Conservation (phyloP, 2,888 invertebrate species). For the Coleophora flavipennella region DNA sequence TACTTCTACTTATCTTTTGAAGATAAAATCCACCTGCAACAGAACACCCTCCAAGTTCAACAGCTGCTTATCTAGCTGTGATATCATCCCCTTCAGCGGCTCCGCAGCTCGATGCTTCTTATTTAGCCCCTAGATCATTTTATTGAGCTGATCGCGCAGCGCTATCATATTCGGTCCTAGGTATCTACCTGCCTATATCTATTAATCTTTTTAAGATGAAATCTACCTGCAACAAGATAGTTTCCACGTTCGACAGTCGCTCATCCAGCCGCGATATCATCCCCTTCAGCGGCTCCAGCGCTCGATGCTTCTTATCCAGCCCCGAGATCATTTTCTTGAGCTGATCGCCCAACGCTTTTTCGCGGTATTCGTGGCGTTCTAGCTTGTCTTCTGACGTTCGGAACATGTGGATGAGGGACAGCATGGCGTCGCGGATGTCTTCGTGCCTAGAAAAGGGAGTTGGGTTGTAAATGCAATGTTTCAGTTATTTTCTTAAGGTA, state of each 20-base stretch:
- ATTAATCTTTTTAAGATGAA: neutral
- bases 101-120: constrained; percentile 81
- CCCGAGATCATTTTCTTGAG: constrained; percentile 80
- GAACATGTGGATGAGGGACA: constrained; percentile 86
- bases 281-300: constrained; percentile 79
- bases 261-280: constrained; percentile 82
- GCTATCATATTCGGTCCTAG: no score
- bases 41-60: constrained; percentile 82
- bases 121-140: constrained; percentile 78
- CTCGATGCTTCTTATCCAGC: constrained; percentile 81
- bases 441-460: constrained; percentile 64
- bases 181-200: no score
- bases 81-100: constrained; percentile 78
- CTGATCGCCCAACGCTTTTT: constrained; percentile 83
- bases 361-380: constrained; percentile 87
- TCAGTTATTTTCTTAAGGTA: neutral
- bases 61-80: constrained; percentile 81
- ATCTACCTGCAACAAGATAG: constrained; percentile 50
- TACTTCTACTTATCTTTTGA: neutral
- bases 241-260: constrained; percentile 82
- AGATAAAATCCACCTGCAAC: constrained; percentile 9
- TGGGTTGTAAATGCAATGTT: neutral
- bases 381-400: constrained; percentile 85
- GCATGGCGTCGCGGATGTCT: constrained; percentile 83
- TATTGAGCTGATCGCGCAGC: constrained; percentile 86